Evolutionary conservation across 2,113 vertebrate species (phyloP), one percentile per base, ranked within the genome.

Genomic region (Rhea americana): DNA sequence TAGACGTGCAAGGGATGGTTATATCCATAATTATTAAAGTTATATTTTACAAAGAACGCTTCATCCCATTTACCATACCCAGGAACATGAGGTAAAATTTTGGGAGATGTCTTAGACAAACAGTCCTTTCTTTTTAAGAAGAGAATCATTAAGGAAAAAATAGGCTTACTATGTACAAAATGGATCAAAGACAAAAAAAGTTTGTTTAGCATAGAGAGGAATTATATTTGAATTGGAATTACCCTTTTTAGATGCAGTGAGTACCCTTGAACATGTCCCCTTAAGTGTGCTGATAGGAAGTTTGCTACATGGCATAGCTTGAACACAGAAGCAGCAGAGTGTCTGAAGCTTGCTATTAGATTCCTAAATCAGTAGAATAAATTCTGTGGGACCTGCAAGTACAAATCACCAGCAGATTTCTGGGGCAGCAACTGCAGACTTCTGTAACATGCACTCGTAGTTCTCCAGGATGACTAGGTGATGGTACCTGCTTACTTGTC

Each of bases 401-500:
- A 71, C 7, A 91, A 20, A 71, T 77, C 20, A 71, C 70, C 14
- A 73, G 18, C 7, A 55, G 37, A 73, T 67, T 68, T 88, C 47
- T 68, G 21, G 24, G 68, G 30, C 35, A 80, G 24, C 74, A 71
- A 35, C 59, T 72, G 11, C 61, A 66, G 41, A 39, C 9, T 48
- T 77, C 19, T 61, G 62, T 56, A 68, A 26, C 7, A 7, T 26
- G 30, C 55, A n/a, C 59, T 35, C 59, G 45, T 37, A 50, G 14
- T 62, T 90, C 48, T 58, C 5, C 50, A 58, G 59, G 45, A 71
- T 87, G 25, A 93, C 94, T 86, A 82, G 43, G 51, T 74, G 56
- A 48, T 66, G 71, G 50, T 85, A 89, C 70, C 68, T 92, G 66
- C 50, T 56, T 55, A 53, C 77, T 95, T 95, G 39, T 89, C 87